Conservation (phyloP, 2,888 invertebrate genomes). For the Lymantria monacha region DNA sequence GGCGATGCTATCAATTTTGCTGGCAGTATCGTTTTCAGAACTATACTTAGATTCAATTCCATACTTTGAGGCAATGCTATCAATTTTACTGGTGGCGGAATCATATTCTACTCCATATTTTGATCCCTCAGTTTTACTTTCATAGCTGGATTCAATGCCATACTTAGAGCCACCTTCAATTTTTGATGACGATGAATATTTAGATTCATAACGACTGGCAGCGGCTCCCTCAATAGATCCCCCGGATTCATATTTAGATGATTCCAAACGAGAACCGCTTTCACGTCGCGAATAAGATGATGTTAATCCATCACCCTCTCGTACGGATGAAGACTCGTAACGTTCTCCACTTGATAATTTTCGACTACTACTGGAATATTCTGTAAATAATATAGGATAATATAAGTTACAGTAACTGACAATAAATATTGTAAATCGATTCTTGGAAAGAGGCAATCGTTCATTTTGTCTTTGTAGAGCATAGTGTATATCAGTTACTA, state of each 20-base stretch:
- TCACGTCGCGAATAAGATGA: slow-evolving; percentile 66
- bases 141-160: slow-evolving; percentile 22
- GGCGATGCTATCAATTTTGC: slow-evolving; percentile 49
- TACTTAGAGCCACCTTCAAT: slow-evolving; percentile 40
- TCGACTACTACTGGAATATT: slow-evolving; percentile 72
- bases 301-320: slow-evolving; percentile 54
- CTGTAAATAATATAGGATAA: no score
- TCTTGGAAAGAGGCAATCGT: no score
- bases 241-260: slow-evolving; percentile 53
- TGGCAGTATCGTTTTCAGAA: slow-evolving; percentile 41
- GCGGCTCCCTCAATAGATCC: slow-evolving; percentile 58
- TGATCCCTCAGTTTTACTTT: slow-evolving; percentile 36
- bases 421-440: no score
- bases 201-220: slow-evolving; percentile 64
- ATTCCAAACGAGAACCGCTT: slow-evolving; percentile 62
- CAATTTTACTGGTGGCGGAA: slow-evolving; percentile 51
- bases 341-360: slow-evolving; percentile 62
- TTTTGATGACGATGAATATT: slow-evolving; percentile 45
- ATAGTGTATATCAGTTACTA: no score
- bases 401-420: no score
- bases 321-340: slow-evolving; percentile 62
- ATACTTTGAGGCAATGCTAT: slow-evolving; percentile 60
- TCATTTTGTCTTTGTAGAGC: background rate
- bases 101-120: slow-evolving; percentile 49
- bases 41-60: slow-evolving; percentile 62